Base-by-base conservation (phyloP, 2,888 invertebrate genomes). In the Parnassius smintheus region DNA sequence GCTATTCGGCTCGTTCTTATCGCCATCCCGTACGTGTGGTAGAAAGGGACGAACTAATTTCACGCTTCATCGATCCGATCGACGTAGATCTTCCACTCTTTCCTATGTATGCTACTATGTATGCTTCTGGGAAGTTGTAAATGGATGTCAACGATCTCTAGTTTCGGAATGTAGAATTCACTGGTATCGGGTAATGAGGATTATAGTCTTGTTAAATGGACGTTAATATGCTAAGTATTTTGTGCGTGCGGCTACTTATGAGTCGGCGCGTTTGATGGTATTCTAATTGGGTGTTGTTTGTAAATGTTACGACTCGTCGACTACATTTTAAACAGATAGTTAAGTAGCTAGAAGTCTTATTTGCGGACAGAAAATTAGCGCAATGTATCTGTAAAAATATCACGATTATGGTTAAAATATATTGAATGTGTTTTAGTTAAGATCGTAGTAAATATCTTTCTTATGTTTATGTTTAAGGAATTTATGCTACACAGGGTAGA, bases 21-120 rank as follows among this genome's bases (percentile, higher is more conserved):
- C 45, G 75, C 56, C 57, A 56, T 62, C 54, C 58, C 59, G 45
- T 52, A 50, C 54, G 59, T 60, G 52, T 46, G 70, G 67, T 49
- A 62, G 81, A 88, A 64, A 65, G 81, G 75, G 87, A 86, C 68
- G 65, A 78, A 59, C 57, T n/a, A 35, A 70, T 66, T 77, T 82
- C 77, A 77, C 85, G 83, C 83, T 79, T 72, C 81, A 88, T 88
- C 78, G 82, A 78, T 81, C 75, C 72, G 71, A 80, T 80, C 78
- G 79, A 76, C 75, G 69, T 60, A 71, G 72, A 73, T 72, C 75
- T 63, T 64, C 42, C 44, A 11, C 53, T 51, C 54, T 61, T 35
- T 56, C 61, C 62, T 64, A 64, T 64, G 63, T 63, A 64, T 62
- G 52, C 22, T 44, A 25, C 48, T 59, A 59, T 64, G 52, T 56